phyloP scores from a whole-genome alignment of 2,888 invertebrate species.

The Harpalus rubripes region DNA sequence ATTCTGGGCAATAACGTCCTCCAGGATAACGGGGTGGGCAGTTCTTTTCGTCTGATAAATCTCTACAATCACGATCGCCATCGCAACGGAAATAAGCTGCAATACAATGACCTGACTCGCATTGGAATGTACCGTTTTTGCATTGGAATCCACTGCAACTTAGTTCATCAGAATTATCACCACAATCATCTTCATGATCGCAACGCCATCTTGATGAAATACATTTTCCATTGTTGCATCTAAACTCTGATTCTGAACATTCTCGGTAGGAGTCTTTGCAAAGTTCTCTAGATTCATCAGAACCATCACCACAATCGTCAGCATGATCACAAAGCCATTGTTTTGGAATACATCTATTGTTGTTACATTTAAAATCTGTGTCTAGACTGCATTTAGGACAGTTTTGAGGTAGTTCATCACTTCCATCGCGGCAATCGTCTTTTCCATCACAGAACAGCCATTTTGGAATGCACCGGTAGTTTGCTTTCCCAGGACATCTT shows the following conservation, averaged over 20 bases:
- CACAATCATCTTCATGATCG: constrained; percentile 98
- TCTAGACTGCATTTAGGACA: constrained; percentile 93
- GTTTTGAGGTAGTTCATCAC: constrained; percentile 94
- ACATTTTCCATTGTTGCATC: constrained; percentile 92
- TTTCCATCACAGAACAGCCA: constrained; percentile 99
- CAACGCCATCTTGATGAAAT: constrained; percentile 96
- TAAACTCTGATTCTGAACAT: constrained; percentile 96
- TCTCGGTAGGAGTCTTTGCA: constrained; percentile 92
- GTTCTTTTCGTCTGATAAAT: constrained; percentile 92
- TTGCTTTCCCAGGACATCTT: constrained; percentile 94
- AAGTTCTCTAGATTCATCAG: constrained; percentile 90
- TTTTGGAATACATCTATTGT: constrained; percentile 81
- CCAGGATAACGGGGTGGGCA: constrained; percentile 94
- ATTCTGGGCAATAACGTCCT: constrained; percentile 93
- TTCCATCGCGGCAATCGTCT: constrained; percentile 96
- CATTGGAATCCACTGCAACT: constrained; percentile 91
- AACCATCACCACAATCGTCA: constrained; percentile 97
- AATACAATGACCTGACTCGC: constrained; percentile 95
- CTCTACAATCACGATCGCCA: constrained; percentile 92
- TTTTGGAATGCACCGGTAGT: constrained; percentile 97
- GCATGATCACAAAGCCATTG: constrained; percentile 98
- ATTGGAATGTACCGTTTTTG: constrained; percentile 95
- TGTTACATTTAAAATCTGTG: constrained; percentile 95
- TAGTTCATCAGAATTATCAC: constrained; percentile 94
- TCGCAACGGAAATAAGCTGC: constrained; percentile 93